These are phyloP conservation scores for Gobio gobio DNA, from an alignment of 2,113 vertebrate genomes.

Conservation along the genomic window DNA sequence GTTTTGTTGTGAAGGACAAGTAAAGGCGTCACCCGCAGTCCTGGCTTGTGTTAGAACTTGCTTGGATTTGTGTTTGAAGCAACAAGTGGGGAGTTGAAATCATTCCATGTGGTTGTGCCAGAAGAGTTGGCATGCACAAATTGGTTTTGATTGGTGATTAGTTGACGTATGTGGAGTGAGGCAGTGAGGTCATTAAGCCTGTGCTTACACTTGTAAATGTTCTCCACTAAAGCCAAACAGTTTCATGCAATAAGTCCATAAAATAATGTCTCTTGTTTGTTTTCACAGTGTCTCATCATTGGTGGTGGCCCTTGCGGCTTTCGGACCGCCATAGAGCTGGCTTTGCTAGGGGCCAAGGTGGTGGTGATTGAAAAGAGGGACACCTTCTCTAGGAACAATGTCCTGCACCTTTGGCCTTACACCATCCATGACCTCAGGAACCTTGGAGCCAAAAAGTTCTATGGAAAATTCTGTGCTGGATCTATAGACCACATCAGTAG, in stretches of 20 bases:
- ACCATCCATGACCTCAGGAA: slow-evolving; percentile 94
- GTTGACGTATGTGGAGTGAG: background rate
- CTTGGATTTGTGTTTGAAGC: background rate
- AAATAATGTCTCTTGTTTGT: background rate
- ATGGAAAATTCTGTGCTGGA: slow-evolving; percentile 96
- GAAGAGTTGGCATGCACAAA: background rate
- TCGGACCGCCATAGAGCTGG: slow-evolving; percentile 91
- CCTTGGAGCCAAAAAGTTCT: slow-evolving; percentile 97
- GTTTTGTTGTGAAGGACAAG: background rate
- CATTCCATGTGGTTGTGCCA: background rate
- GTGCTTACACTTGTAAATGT: background rate
- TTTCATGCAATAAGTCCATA: background rate
- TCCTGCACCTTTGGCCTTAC: slow-evolving; percentile 96
- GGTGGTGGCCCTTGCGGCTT: slow-evolving; percentile 94
- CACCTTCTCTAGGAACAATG: slow-evolving; percentile 96
- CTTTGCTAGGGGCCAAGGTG: slow-evolving; percentile 93
- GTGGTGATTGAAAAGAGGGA: slow-evolving; percentile 94
- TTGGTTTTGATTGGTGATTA: background rate
- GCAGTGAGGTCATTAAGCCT: no score
- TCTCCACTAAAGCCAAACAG: background rate
- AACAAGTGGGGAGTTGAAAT: background rate
- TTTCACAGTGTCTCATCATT: slow-evolving; percentile 88
- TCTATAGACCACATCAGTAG: slow-evolving; percentile 98
- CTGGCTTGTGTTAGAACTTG: slow-evolving; percentile 6
- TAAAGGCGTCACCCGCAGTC: background rate